These are phyloP conservation scores for Campopleginae sp. DNA, from an alignment of 2,888 invertebrate species.

Conservation along the genomic window DNA sequence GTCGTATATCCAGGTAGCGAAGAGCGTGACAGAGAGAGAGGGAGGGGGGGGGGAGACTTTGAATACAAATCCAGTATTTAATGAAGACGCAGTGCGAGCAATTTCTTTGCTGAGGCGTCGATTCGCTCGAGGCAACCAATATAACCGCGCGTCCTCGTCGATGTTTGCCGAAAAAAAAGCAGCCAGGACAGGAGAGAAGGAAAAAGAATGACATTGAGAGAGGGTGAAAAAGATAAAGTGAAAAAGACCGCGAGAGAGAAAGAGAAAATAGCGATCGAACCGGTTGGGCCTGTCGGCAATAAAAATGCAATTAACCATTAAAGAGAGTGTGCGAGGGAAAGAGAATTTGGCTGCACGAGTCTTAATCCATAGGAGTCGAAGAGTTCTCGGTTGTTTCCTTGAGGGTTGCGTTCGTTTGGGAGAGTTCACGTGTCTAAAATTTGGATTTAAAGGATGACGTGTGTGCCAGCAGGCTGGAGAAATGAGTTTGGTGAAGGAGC, in stretches of 20 bases:
- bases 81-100: slow-evolving; percentile 66
- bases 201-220: slow-evolving; percentile 46
- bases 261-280: slow-evolving; percentile 57
- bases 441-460: slow-evolving; percentile 54
- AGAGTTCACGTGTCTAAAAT: slow-evolving; percentile 46
- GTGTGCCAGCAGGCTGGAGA: slow-evolving; percentile 9
- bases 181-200: slow-evolving; percentile 15
- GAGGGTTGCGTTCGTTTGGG: slow-evolving; percentile 44
- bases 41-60: slow-evolving; percentile 30
- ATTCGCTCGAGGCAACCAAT: slow-evolving; percentile 61
- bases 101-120: slow-evolving; percentile 60
- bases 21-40: background rate
- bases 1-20: slow-evolving; percentile 26
- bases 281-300: slow-evolving; percentile 66
- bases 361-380: slow-evolving; percentile 14
- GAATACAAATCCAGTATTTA: slow-evolving; percentile 66
- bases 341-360: slow-evolving; percentile 6
- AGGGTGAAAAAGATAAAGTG: slow-evolving; percentile 50
- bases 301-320: slow-evolving; percentile 69
- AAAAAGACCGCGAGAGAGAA: slow-evolving; percentile 33
- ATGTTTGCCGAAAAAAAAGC: slow-evolving; percentile 41
- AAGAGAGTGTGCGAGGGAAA: slow-evolving; percentile 52
- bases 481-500: slow-evolving; percentile 3
- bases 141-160: slow-evolving; percentile 37
- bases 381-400: slow-evolving; percentile 30